Percentiles rank a stretch among this genome's conserved stretches.
Evolutionary conservation across 2,113 vertebrate species (phyloP).

Genomic region (Notechis scutatus): DNA sequence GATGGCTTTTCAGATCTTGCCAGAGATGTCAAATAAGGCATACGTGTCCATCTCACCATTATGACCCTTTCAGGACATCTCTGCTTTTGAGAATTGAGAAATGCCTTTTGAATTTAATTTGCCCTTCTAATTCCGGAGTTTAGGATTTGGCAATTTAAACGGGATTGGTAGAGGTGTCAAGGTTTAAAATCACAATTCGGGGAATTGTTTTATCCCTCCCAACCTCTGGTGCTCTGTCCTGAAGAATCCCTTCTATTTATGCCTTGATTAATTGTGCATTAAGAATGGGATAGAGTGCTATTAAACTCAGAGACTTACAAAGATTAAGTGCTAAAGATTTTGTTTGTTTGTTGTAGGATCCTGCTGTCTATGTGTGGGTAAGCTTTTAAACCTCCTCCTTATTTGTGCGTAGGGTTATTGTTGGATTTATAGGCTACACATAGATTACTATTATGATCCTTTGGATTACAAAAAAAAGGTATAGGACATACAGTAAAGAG

Average conservation of each 20-base stretch:
- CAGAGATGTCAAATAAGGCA: neutral
- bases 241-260: neutral
- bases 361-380: neutral
- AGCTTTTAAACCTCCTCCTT: neutral
- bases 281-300: neutral
- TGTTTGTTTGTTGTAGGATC: neutral
- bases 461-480: neutral
- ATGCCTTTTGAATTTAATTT: neutral
- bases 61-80: neutral
- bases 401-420: neutral
- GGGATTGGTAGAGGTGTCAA: neutral
- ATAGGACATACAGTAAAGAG: neutral
- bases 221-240: neutral
- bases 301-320: neutral
- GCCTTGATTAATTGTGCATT: neutral
- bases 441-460: conserved; percentile 4
- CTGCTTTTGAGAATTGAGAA: neutral
- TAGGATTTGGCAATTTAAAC: neutral
- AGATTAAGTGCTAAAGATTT: neutral
- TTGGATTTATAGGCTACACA: neutral
- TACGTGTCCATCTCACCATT: neutral
- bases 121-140: neutral
- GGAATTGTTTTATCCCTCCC: neutral
- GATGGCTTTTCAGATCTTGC: neutral
- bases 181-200: neutral